Evolutionary conservation across 2,888 invertebrate species (phyloP), one percentile per base, ranked within the genome.

Genomic region (Malthinus seriepunctatus): DNA sequence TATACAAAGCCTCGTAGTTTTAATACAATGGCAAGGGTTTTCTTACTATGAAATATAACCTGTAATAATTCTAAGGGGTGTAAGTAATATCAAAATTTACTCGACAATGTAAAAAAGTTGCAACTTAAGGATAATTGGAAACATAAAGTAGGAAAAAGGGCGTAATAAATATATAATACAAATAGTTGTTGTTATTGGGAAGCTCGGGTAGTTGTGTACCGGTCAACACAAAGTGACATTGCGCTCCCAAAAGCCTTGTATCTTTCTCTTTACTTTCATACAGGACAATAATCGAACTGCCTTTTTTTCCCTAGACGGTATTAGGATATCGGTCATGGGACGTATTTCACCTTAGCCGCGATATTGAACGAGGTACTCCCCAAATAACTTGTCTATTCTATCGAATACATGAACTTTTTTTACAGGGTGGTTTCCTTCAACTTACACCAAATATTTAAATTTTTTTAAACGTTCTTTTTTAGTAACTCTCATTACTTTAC

Each of bases 1-100:
- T 71, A 71, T 70, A 69, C 67, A 70, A 71, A 71, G 70, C 70
- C 68, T 69, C 68, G 67, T 71, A 70, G 71, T 70, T 71, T 69
- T 68, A 68, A 70, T 67, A 69, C 69, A 68, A 69, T 67, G 60
- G 62, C 51, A 58, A 61, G 62, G 65, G 39, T 42, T 61, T 67
- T 66, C 64, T 65, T 67, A 58, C 49, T 59, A 63, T 69, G 67
- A 70, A 68, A 65, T 71, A 70, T 68, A 66, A 61, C 63, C 67
- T 49, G 64, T 63, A 70, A 70, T 69, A 69, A 69, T 70, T 56
- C 23, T 42, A 15, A 42, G 23, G 23, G 39, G 39, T 23, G 23
- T 23, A 42, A 42, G 15, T 42, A 42, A 42, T 42, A 42, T 42
- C 14, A 15, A 42, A 42, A 42, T 23, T 23, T 23, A 23, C 23